These are phyloP conservation scores for Axinella damicornis DNA, from an alignment of 37 sponge, comb jelly and placozoan genomes.

Conservation along the genomic window DNA sequence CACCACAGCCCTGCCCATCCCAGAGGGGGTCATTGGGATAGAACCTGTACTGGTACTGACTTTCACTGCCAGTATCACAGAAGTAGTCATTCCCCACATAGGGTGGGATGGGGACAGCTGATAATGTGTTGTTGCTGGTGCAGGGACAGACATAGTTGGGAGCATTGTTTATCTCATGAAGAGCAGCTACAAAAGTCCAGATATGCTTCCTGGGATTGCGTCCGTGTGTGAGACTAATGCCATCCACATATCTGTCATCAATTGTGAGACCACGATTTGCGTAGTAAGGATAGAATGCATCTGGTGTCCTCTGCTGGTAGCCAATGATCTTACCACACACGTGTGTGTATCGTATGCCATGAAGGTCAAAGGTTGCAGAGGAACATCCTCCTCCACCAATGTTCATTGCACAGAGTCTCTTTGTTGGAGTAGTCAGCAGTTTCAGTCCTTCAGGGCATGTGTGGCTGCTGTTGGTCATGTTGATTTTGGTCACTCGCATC, in stretches of 20 bases:
- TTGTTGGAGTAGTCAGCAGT: not conserved
- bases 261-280: not conserved
- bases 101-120: too few species aligned
- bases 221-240: conserved; percentile 40
- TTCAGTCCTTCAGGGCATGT: not conserved
- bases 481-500: not conserved
- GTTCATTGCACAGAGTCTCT: conserved; percentile 4
- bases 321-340: conserved; percentile 42
- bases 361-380: not conserved
- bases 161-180: too few species aligned
- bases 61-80: too few species aligned
- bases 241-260: conserved; percentile 28
- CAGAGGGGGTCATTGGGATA: too few species aligned
- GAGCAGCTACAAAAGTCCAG: conserved; percentile 46
- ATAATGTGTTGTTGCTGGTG: too few species aligned
- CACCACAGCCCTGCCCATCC: too few species aligned
- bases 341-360: conserved; percentile 16
- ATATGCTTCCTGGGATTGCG: conserved; percentile 32
- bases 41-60: too few species aligned
- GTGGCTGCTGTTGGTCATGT: conserved; percentile 10
- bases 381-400: conserved; percentile 13
- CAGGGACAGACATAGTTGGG: too few species aligned
- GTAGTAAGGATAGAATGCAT: not conserved
- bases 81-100: too few species aligned
- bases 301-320: conserved; percentile 25